A percentile compares a stretch with the other conserved stretches of the same genome.
phyloP scores from a whole-genome alignment of 2,888 invertebrate species.

The Agrotis exclamationis region DNA sequence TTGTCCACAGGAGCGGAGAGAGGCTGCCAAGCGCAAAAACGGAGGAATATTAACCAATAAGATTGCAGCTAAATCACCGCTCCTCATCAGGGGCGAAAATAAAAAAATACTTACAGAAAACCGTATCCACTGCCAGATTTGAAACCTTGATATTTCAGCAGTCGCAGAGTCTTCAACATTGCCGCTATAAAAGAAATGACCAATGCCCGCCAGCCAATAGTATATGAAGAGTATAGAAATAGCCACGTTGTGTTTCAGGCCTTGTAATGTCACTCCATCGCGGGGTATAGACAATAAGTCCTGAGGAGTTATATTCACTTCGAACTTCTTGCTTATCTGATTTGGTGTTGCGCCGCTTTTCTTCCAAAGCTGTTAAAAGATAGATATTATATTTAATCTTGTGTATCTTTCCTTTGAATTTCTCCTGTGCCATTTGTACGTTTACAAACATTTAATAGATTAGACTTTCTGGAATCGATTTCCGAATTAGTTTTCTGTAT shows the following conservation, averaged over 20 bases:
- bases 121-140: slow-evolving; percentile 94
- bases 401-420: no score
- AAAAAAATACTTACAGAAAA: slow-evolving; percentile 86
- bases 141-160: slow-evolving; percentile 94
- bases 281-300: slow-evolving; percentile 91
- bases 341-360: slow-evolving; percentile 86
- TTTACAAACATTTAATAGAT: no score
- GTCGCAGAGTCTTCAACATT: slow-evolving; percentile 94
- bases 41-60: no score
- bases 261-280: slow-evolving; percentile 92
- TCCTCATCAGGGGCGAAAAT: no score
- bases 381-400: neutral
- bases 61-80: no score
- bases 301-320: slow-evolving; percentile 79
- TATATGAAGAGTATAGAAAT: slow-evolving; percentile 93
- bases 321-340: slow-evolving; percentile 86
- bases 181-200: slow-evolving; percentile 92
- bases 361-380: slow-evolving; percentile 85
- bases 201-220: slow-evolving; percentile 93
- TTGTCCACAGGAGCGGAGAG: no score
- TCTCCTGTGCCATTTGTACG: no score
- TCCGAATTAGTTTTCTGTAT: no score
- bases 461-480: no score
- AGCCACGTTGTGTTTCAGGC: slow-evolving; percentile 92
- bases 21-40: no score